Evolutionary conservation across 2,113 vertebrate genomes (phyloP).

Genomic region (Stictonetta naevosa): DNA sequence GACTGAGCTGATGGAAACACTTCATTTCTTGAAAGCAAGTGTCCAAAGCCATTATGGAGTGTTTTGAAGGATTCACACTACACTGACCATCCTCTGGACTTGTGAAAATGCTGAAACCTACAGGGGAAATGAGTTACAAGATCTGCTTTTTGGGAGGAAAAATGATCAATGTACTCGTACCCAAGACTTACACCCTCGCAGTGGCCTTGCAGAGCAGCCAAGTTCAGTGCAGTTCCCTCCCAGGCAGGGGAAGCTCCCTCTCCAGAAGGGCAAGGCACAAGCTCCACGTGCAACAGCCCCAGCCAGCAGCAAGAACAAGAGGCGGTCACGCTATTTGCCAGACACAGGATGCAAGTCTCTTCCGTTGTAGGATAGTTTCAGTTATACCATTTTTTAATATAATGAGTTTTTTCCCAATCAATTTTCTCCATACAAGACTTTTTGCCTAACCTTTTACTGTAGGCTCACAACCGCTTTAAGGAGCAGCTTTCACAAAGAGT

Average conservation of each 20-base stretch:
- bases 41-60: background rate
- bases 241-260: background rate
- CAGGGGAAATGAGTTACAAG: background rate
- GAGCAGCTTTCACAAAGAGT: background rate
- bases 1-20: background rate
- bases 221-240: too few species aligned
- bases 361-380: too few species aligned
- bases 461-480: background rate
- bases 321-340: background rate
- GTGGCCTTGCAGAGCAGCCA: background rate
- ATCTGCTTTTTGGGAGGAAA: background rate
- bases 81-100: background rate
- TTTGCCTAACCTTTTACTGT: background rate
- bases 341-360: background rate
- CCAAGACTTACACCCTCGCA: background rate
- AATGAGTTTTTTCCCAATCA: background rate
- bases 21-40: background rate
- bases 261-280: background rate
- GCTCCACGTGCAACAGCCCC: fast-evolving
- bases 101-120: background rate
- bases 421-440: background rate
- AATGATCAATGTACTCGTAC: background rate
- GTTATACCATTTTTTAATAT: background rate
- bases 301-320: background rate
- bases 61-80: background rate